Percentiles rank a stretch among this genome's conserved stretches.
Evolutionary conservation across 2,888 invertebrate species (phyloP).

Genomic region (Oscheius sp.): DNA sequence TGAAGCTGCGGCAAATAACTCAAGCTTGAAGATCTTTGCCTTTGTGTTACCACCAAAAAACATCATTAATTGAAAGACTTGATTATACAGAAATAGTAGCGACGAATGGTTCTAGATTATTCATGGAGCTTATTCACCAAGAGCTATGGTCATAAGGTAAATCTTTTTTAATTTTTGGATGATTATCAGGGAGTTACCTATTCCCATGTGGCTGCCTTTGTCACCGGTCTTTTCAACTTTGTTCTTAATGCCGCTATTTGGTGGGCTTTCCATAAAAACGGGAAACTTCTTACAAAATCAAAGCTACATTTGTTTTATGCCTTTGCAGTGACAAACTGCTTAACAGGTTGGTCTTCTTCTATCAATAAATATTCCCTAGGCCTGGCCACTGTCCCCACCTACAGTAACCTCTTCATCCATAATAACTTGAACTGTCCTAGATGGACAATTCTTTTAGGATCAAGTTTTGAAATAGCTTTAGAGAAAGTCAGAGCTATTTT

Average conservation of each 20-base stretch:
- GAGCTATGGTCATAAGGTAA: slow-evolving; percentile 42
- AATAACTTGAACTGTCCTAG: slow-evolving; percentile 30
- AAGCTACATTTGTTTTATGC: slow-evolving; percentile 53
- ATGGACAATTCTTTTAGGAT: slow-evolving; percentile 42
- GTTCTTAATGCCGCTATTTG: slow-evolving; percentile 52
- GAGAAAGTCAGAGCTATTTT: slow-evolving; percentile 48
- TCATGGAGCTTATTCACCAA: slow-evolving; percentile 46
- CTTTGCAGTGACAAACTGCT: slow-evolving; percentile 52
- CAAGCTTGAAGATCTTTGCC: no score
- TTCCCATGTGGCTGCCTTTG: slow-evolving; percentile 41
- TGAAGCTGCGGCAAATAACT: no score
- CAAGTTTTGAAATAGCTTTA: slow-evolving; percentile 55
- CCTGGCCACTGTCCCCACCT: slow-evolving; percentile 55
- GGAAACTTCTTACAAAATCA: slow-evolving; percentile 46
- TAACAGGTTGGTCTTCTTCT: slow-evolving; percentile 38
- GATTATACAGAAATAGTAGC: not conserved
- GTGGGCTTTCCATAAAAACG: slow-evolving; percentile 42
- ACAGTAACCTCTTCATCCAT: slow-evolving; percentile 34
- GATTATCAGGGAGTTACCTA: slow-evolving; percentile 29
- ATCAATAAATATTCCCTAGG: slow-evolving; percentile 26
- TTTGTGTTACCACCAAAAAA: not conserved
- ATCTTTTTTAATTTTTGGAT: not conserved
- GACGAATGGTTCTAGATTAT: slow-evolving; percentile 48
- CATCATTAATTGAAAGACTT: not conserved
- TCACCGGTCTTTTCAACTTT: slow-evolving; percentile 46